Conservation (phyloP, 1,140 invertebrate genomes). For the Aphis craccivora region DNA sequence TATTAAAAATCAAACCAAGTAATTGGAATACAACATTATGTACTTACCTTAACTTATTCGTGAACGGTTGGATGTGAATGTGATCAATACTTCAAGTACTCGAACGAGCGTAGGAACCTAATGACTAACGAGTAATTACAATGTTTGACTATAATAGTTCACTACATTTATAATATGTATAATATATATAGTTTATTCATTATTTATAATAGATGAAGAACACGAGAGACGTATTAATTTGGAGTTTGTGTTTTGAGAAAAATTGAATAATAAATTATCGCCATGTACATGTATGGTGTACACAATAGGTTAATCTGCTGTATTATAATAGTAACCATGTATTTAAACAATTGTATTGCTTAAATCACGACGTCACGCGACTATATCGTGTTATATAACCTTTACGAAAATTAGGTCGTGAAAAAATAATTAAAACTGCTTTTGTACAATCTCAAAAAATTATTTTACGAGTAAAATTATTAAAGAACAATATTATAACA, state of each 20-base stretch:
- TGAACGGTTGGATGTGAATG: background rate
- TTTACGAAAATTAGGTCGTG: background rate
- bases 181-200: too few species aligned
- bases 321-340: background rate
- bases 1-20: background rate
- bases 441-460: background rate
- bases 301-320: background rate
- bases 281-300: background rate
- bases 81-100: background rate
- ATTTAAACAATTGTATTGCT: background rate
- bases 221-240: background rate
- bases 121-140: slow-evolving; percentile 2
- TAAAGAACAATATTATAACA: too few species aligned
- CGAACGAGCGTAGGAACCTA: background rate
- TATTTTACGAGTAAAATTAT: background rate
- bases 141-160: background rate
- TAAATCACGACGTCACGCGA: background rate
- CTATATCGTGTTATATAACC: background rate
- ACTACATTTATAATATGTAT: background rate
- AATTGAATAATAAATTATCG: background rate
- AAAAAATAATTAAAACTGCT: background rate
- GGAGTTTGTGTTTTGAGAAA: background rate
- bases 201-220: background rate
- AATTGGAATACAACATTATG: background rate
- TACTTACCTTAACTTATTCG: background rate